A percentile compares a stretch with the other conserved stretches of the same genome.
Evolutionary conservation across 2,888 invertebrate species (phyloP).

Genomic region (Ormyrus nitidulus): DNA sequence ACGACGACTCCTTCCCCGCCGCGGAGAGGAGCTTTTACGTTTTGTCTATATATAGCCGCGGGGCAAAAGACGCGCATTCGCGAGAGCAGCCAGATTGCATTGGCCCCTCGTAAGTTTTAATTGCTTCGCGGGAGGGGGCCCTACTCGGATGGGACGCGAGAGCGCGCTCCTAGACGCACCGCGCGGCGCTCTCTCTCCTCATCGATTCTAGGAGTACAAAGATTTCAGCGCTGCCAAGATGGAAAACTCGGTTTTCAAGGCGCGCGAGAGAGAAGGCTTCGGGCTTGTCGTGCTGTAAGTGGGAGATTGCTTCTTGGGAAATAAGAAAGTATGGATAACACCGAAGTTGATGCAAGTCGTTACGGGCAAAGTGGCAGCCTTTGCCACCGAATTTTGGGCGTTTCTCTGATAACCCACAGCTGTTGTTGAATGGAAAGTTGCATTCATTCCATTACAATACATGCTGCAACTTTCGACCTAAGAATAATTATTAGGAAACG

Average conservation of each 20-base stretch:
- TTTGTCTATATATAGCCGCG: constrained; percentile 5
- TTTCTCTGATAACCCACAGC: no score
- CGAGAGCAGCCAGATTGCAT: constrained; percentile 37
- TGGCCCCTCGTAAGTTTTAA: constrained; percentile 39
- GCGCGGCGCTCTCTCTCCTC: background rate
- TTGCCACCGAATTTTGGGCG: no score
- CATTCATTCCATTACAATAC: no score
- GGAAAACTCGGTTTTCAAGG: no score
- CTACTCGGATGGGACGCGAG: background rate
- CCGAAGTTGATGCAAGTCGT: background rate
- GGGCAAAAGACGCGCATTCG: constrained; percentile 11
- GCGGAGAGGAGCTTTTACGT: constrained; percentile 8
- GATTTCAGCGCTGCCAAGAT: no score
- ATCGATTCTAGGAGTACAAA: background rate
- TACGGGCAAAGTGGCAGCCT: no score
- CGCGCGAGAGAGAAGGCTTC: no score
- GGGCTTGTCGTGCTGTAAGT: no score
- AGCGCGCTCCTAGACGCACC: background rate
- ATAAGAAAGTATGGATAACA: background rate
- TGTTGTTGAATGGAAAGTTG: no score
- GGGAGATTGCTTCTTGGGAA: background rate
- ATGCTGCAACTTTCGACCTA: no score
- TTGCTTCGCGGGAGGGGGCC: constrained; percentile 21
- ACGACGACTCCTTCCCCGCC: background rate
- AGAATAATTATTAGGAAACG: no score